phyloP scores from a whole-genome alignment of 2,888 invertebrate genomes.

The Aproaerema taeniolella region DNA sequence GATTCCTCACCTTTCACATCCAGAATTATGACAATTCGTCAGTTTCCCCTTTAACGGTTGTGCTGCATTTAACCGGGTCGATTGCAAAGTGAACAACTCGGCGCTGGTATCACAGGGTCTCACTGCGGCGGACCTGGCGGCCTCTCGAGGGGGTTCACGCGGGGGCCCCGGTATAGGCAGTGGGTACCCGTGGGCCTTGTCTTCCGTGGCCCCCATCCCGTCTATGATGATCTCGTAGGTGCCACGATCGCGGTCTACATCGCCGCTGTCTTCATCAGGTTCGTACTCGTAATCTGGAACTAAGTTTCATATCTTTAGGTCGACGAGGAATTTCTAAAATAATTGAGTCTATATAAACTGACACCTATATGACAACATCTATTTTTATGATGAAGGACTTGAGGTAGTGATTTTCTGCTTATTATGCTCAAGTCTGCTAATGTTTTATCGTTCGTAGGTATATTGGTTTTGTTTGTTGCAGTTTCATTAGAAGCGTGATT shows the following conservation, averaged over 20 bases:
- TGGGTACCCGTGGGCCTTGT: conserved; percentile 45
- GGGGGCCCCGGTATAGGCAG: conserved; percentile 29
- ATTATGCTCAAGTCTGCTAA: too few species aligned
- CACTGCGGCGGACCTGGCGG: conserved; percentile 76
- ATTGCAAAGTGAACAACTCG: conserved; percentile 90
- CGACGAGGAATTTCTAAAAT: too few species aligned
- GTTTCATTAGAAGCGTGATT: too few species aligned
- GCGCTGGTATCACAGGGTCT: conserved; percentile 92
- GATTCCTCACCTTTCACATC: conserved; percentile 85
- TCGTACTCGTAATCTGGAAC: too few species aligned
- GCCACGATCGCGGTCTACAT: conserved; percentile 55
- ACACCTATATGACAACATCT: too few species aligned
- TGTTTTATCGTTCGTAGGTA: too few species aligned
- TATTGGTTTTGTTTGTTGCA: too few species aligned
- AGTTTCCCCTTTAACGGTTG: conserved; percentile 93
- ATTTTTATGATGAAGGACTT: too few species aligned
- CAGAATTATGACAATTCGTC: conserved; percentile 91
- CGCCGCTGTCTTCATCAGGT: conserved; percentile 22
- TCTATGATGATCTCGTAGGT: conserved; percentile 68
- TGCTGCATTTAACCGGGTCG: conserved; percentile 87
- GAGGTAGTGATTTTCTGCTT: too few species aligned
- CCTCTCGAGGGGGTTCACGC: conserved; percentile 70
- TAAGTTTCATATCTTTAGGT: too few species aligned
- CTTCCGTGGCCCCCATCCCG: conserved; percentile 43
- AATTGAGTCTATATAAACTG: too few species aligned